phyloP scores from a whole-genome alignment of 2,888 invertebrate genomes.

The Seladonia tumulorum region DNA sequence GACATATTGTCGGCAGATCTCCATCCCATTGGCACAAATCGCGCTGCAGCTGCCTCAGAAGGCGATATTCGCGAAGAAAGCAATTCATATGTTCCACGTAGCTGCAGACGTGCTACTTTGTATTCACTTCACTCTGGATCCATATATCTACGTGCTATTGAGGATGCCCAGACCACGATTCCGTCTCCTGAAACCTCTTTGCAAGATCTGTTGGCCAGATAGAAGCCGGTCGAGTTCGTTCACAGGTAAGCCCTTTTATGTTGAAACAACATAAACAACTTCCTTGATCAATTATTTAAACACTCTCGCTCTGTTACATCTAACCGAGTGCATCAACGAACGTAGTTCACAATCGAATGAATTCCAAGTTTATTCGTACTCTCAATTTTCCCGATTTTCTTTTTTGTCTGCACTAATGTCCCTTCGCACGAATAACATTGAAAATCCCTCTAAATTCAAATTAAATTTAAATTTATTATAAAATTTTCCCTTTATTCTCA shows the following conservation, averaged over 20 bases:
- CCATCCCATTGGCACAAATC: constrained; percentile 88
- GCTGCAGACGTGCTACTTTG: constrained; percentile 91
- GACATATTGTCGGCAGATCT: constrained; percentile 85
- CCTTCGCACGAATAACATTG: too few relatives aligned
- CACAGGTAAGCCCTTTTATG: constrained; percentile 72
- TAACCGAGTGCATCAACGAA: too few relatives aligned
- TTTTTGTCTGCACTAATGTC: too few relatives aligned
- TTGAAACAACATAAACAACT: neutral
- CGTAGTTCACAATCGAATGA: too few relatives aligned
- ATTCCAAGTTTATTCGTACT: too few relatives aligned
- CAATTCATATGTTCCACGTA: constrained; percentile 84
- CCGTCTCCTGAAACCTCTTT: constrained; percentile 79
- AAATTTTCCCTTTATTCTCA: too few relatives aligned
- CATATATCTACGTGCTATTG: constrained; percentile 92
- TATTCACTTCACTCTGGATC: constrained; percentile 93
- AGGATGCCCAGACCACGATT: constrained; percentile 83
- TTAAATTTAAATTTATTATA: too few relatives aligned
- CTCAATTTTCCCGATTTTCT: too few relatives aligned
- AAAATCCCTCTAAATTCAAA: too few relatives aligned
- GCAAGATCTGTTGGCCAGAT: constrained; percentile 79
- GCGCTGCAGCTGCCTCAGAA: constrained; percentile 69
- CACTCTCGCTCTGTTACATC: neutral
- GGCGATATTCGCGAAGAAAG: constrained; percentile 66
- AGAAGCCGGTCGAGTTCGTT: constrained; percentile 80
- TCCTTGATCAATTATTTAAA: neutral